Evolutionary conservation across 2,113 vertebrate genomes (phyloP).

Genomic region (Odontesthes bonariensis): DNA sequence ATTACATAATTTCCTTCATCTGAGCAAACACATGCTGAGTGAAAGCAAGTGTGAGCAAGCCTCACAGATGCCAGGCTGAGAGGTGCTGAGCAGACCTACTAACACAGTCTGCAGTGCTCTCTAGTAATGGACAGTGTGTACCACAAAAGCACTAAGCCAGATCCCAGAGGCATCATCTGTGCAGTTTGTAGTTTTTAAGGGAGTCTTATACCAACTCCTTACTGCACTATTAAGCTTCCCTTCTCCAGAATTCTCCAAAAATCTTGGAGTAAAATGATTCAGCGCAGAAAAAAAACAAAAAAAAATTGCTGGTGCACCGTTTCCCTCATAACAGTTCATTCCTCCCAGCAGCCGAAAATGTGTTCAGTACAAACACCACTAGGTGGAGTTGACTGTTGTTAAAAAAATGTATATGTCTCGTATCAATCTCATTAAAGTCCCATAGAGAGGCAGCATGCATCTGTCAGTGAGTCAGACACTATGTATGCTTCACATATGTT

Average conservation of each 20-base stretch:
- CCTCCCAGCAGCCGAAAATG: conserved; percentile 50
- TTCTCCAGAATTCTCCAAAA: conserved; percentile 1
- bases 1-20: conserved; percentile 98
- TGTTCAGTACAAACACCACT: conserved; percentile 76
- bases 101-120: conserved; percentile 34
- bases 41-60: conserved; percentile 76
- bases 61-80: conserved; percentile 59
- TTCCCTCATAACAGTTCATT: conserved; percentile 52
- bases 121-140: neutral
- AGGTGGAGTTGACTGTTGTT: conserved; percentile 81
- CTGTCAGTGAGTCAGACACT: conserved; percentile 45
- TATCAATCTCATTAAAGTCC: conserved; percentile 66
- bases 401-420: conserved; percentile 58
- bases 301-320: conserved; percentile 49
- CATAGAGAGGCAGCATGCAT: conserved; percentile 49
- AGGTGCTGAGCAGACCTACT: conserved; percentile 56
- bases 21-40: conserved; percentile 90
- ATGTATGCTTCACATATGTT: conserved; percentile 31
- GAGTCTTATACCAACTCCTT: conserved; percentile 28
- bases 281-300: conserved; percentile 51
- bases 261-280: conserved; percentile 38
- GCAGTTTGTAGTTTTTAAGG: conserved; percentile 36
- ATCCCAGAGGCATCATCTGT: conserved; percentile 26
- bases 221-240: conserved; percentile 36
- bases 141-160: conserved; percentile 3